A percentile compares a stretch with the other conserved stretches of the same genome.
Evolutionary conservation across 2,113 vertebrate species (phyloP).

Genomic region (Lathamus discolor): DNA sequence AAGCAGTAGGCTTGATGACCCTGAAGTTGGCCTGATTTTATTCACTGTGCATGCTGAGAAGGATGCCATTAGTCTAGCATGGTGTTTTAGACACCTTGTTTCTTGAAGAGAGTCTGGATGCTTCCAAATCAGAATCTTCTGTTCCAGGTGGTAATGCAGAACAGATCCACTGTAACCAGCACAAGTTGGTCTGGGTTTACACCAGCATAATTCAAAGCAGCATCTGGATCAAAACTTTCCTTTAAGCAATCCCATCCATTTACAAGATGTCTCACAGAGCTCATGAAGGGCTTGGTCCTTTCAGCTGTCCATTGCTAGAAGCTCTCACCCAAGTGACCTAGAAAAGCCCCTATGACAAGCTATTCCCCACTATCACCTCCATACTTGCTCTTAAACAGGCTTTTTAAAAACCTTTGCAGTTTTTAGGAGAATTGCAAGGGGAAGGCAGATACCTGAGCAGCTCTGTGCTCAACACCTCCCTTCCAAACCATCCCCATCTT

Average conservation of each 20-base stretch:
- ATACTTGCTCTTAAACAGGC: background rate
- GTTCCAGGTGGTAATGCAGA: background rate
- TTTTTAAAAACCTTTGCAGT: background rate
- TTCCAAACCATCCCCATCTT: background rate
- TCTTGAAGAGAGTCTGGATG: background rate
- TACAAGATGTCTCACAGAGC: background rate
- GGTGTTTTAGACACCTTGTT: background rate
- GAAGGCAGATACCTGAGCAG: background rate
- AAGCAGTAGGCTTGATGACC: background rate
- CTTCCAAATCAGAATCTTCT: background rate
- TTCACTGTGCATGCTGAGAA: background rate
- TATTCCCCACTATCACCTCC: accelerated
- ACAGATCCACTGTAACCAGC: background rate
- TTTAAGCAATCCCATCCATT: background rate
- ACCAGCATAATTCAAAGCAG: background rate
- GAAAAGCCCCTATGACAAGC: background rate
- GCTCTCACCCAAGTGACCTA: background rate
- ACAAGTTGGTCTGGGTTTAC: background rate
- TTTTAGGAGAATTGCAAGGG: background rate
- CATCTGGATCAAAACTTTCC: background rate
- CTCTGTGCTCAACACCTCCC: background rate
- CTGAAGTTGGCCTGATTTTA: background rate
- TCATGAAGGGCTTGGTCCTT: background rate
- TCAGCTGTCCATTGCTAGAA: background rate
- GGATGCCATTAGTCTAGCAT: background rate